phyloP scores from a whole-genome alignment of 2,888 invertebrate species.

The Cecidostiba fungosa region DNA sequence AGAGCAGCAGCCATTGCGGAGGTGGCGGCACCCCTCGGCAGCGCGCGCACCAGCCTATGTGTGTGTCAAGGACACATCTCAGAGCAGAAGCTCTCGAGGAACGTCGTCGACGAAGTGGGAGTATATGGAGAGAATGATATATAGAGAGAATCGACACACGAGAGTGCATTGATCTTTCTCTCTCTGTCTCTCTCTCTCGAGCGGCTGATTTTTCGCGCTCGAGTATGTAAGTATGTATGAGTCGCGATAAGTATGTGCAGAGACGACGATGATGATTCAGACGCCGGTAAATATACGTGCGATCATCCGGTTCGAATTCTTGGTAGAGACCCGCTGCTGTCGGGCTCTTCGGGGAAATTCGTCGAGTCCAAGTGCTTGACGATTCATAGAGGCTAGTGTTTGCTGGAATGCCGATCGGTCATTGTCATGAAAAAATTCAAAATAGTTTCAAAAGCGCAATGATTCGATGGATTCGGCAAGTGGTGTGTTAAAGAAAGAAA shows the following conservation, averaged over 20 bases:
- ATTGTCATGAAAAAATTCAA: too few relatives aligned
- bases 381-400: not conserved
- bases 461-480: too few relatives aligned
- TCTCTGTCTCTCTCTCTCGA: not conserved
- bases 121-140: slow-evolving; percentile 58
- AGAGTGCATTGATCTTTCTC: slow-evolving; percentile 72
- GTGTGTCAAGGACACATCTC: slow-evolving; percentile 39
- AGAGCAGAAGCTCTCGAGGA: not conserved
- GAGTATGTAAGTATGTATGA: not conserved
- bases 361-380: not conserved
- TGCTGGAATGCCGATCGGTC: too few relatives aligned
- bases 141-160: slow-evolving; percentile 55
- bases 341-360: not conserved
- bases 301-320: slow-evolving; percentile 32
- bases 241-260: not conserved
- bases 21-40: not conserved
- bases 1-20: slow-evolving; percentile 23
- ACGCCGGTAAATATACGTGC: not conserved
- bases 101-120: not conserved
- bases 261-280: slow-evolving; percentile 23
- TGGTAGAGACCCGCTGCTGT: not conserved
- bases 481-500: too few relatives aligned
- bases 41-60: slow-evolving; percentile 7
- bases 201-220: not conserved
- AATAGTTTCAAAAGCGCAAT: too few relatives aligned